phyloP scores from a whole-genome alignment of 2,888 invertebrate genomes.

The Lysandra coridon region DNA sequence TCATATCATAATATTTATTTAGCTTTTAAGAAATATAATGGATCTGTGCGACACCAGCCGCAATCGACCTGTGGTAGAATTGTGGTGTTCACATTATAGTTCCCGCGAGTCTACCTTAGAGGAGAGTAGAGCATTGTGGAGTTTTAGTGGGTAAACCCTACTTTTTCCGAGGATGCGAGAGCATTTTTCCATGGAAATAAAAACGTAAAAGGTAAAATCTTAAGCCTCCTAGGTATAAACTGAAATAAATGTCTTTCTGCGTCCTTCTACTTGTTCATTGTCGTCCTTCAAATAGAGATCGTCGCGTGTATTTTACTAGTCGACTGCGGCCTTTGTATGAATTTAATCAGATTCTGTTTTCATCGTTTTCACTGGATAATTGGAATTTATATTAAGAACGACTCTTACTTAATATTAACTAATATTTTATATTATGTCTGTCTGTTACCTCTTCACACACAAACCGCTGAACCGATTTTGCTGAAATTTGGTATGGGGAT shows the following conservation, averaged over 20 bases:
- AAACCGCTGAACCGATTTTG: too few species aligned
- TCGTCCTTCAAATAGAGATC: constrained; percentile 55
- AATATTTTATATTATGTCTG: not conserved
- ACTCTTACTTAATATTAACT: constrained; percentile 37
- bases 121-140: too few species aligned
- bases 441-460: too few species aligned
- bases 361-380: constrained; percentile 59
- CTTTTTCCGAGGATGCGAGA: too few species aligned
- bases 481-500: too few species aligned
- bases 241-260: not conserved
- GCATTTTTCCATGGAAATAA: not conserved
- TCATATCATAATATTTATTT: too few species aligned
- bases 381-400: constrained; percentile 57
- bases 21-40: too few species aligned
- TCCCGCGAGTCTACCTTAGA: too few species aligned
- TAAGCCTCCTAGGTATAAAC: not conserved
- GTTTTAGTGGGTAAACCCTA: too few species aligned
- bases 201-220: not conserved
- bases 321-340: constrained; percentile 60
- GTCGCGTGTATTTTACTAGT: constrained; percentile 61
- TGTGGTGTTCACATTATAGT: too few species aligned
- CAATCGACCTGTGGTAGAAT: too few species aligned
- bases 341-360: constrained; percentile 67
- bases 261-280: constrained; percentile 36
- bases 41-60: too few species aligned